Percentiles rank a stretch among this genome's conserved stretches.
Conservation (phyloP, 2,797 vertebrate genomes). For the Tenualosa ilisha region DNA sequence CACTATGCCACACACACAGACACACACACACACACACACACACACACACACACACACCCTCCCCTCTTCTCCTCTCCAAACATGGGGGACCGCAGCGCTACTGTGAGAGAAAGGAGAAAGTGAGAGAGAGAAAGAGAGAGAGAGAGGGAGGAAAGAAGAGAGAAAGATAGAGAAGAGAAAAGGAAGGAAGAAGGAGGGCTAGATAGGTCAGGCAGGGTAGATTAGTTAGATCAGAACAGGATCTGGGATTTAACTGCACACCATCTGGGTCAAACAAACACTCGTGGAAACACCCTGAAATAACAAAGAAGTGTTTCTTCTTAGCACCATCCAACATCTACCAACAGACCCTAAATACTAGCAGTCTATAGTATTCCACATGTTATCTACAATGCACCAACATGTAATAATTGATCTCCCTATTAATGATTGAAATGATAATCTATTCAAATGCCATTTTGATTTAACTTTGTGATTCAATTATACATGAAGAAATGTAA, state of each 20-base stretch:
- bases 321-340: background rate
- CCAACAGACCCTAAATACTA: background rate
- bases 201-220: conserved; percentile 12
- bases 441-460: background rate
- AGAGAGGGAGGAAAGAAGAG: background rate
- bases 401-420: background rate
- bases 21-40: conserved; percentile 46
- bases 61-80: background rate
- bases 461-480: background rate
- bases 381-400: background rate
- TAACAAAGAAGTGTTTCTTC: background rate
- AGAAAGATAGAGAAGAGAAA: background rate
- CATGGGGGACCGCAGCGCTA: conserved; percentile 1
- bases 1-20: conserved; percentile 48
- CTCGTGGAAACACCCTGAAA: background rate
- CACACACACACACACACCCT: conserved; percentile 50
- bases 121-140: background rate
- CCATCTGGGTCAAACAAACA: conserved; percentile 38
- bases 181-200: background rate
- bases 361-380: background rate
- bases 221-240: conserved; percentile 14
- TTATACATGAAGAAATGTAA: too few species aligned
- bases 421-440: background rate
- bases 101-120: conserved; percentile 3
- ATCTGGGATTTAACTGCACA: background rate